Percentiles rank a stretch among this genome's conserved stretches.
phyloP scores from a whole-genome alignment of 2,113 vertebrate genomes.

The Lycaon pictus region DNA sequence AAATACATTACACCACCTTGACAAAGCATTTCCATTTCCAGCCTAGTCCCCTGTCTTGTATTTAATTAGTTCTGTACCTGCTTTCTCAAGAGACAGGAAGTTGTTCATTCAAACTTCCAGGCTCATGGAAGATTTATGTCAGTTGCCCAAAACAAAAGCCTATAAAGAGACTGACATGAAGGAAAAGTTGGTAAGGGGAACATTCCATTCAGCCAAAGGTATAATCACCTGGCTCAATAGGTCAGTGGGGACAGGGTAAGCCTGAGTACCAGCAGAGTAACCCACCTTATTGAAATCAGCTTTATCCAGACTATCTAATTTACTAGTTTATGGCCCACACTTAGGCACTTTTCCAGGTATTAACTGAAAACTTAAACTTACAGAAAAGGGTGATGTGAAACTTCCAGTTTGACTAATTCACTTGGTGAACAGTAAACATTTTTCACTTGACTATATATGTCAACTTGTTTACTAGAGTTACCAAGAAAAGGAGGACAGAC shows the following conservation, averaged over 20 bases:
- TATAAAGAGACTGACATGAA: not conserved
- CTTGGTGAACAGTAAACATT: constrained; percentile 34
- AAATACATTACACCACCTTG: not conserved
- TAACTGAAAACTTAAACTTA: constrained; percentile 52
- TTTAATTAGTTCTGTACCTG: not conserved
- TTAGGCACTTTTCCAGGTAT: not conserved
- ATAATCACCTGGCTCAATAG: not conserved
- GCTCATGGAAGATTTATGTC: not conserved
- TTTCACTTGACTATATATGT: constrained; percentile 26
- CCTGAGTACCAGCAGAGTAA: not conserved
- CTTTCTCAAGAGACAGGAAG: constrained; percentile 42
- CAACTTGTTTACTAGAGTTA: constrained; percentile 37
- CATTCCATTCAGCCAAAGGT: not conserved
- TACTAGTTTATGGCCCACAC: not conserved
- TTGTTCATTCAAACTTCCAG: not conserved
- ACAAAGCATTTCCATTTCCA: not conserved
- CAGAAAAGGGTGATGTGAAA: not conserved
- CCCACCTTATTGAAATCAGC: not conserved
- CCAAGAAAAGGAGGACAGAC: constrained; percentile 55
- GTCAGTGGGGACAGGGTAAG: not conserved
- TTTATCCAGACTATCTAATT: not conserved
- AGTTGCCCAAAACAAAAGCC: not conserved
- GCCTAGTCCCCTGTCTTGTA: not conserved
- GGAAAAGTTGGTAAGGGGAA: not conserved
- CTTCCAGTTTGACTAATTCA: constrained; percentile 45